These are phyloP conservation scores for Brachypodius melanocephalos DNA, from an alignment of 2,113 vertebrate species.

Conservation along the genomic window DNA sequence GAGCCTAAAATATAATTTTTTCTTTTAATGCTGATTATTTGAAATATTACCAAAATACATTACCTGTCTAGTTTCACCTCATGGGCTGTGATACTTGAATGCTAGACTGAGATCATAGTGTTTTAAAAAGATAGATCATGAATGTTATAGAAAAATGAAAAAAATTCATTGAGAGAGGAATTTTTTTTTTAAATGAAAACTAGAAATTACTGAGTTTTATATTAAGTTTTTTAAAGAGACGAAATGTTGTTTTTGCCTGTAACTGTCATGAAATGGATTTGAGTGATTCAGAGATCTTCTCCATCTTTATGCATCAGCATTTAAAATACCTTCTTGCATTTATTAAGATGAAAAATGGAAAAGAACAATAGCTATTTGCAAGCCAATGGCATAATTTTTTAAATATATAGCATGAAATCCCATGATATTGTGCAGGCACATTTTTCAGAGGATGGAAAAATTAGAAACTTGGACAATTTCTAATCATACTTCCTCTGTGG, in stretches of 20 bases:
- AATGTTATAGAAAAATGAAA: background rate
- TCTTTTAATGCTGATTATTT: background rate
- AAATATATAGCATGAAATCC: background rate
- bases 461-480: background rate
- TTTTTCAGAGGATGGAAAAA: background rate
- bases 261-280: background rate
- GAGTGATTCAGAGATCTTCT: background rate
- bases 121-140: background rate
- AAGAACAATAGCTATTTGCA: background rate
- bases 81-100: background rate
- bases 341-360: background rate
- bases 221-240: background rate
- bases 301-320: background rate
- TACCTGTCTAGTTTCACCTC: background rate
- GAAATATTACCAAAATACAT: background rate
- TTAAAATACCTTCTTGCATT: background rate
- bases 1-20: constrained; percentile 71
- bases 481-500: background rate
- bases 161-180: fast-evolving
- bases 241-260: background rate
- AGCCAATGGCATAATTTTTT: background rate
- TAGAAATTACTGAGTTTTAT: background rate
- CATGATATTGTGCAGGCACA: background rate
- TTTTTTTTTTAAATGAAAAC: background rate
- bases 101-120: background rate